Conservation (phyloP, 2,797 vertebrate species). For the Anableps anableps region DNA sequence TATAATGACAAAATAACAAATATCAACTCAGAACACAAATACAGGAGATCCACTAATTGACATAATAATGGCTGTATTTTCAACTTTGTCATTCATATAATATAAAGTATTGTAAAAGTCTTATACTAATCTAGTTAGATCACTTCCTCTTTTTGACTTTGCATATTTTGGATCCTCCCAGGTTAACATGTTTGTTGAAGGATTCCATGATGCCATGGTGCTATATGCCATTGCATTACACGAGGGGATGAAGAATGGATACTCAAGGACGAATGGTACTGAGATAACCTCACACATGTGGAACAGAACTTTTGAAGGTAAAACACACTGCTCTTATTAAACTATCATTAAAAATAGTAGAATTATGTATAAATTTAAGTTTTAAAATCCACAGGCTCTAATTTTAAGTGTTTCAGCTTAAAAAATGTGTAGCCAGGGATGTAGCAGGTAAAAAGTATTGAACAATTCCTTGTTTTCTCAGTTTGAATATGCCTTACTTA, state of each 20-base stretch:
- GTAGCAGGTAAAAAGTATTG: not conserved
- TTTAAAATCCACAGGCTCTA: too few relatives aligned
- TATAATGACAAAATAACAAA: not conserved
- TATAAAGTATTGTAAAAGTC: not conserved
- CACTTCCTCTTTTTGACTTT: slow-evolving; percentile 13
- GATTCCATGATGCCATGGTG: slow-evolving; percentile 95
- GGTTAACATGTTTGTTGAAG: slow-evolving; percentile 99
- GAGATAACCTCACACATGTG: slow-evolving; percentile 91
- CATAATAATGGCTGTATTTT: not conserved
- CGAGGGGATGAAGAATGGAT: slow-evolving; percentile 90
- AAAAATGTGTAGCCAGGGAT: not conserved
- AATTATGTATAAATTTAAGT: not conserved
- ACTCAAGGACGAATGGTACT: slow-evolving; percentile 90
- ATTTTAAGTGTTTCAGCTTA: too few relatives aligned
- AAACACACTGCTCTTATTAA: not conserved
- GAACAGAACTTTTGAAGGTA: slow-evolving; percentile 97
- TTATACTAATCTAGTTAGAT: not conserved
- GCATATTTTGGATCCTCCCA: slow-evolving; percentile 62
- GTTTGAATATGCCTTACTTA: not conserved
- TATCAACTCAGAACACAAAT: not conserved
- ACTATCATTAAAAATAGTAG: not conserved
- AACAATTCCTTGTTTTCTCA: not conserved
- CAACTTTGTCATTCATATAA: not conserved
- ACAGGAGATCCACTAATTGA: not conserved
- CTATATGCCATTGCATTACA: slow-evolving; percentile 92